These are phyloP conservation scores for Camponotus fellah DNA, from an alignment of 2,888 invertebrate species.

Conservation along the genomic window DNA sequence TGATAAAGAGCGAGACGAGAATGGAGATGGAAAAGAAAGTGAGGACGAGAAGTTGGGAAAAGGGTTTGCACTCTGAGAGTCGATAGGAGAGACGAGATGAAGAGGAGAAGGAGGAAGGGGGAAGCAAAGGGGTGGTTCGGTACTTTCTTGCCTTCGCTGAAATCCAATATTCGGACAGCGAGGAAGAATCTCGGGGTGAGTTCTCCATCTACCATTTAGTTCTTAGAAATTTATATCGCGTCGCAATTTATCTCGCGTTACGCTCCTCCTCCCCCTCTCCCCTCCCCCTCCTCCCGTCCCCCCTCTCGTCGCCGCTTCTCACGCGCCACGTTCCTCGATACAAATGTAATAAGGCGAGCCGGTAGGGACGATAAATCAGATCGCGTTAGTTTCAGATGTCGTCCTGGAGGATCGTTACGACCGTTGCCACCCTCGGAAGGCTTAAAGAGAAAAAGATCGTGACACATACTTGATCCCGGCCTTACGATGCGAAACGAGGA, in stretches of 20 bases:
- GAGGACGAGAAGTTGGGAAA: conserved; percentile 24
- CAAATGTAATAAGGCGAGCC: conserved; percentile 64
- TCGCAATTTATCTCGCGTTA: conserved; percentile 64
- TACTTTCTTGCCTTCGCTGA: conserved; percentile 65
- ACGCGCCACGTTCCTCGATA: conserved; percentile 55
- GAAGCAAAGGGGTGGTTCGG: not conserved
- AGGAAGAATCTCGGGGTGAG: conserved; percentile 65
- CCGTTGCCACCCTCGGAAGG: conserved; percentile 6
- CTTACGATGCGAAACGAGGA: conserved; percentile 28
- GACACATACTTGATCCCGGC: conserved; percentile 35
- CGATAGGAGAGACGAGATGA: too few species aligned
- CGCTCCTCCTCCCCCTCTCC: conserved; percentile 65
- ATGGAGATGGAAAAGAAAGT: conserved; percentile 30
- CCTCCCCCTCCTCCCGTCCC: conserved; percentile 61
- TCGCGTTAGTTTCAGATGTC: conserved; percentile 58
- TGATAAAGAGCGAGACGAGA: conserved; percentile 26
- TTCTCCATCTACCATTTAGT: conserved; percentile 64
- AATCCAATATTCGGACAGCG: conserved; percentile 79
- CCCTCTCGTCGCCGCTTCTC: conserved; percentile 43
- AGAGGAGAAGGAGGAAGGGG: not conserved
- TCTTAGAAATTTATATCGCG: conserved; percentile 66
- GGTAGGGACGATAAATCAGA: conserved; percentile 58
- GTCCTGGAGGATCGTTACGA: conserved; percentile 51
- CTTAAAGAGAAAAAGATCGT: conserved; percentile 54
- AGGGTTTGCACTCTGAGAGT: not conserved